Evolutionary conservation across 1,140 invertebrate genomes (phyloP).

Genomic region (Drosophila repletoides): DNA sequence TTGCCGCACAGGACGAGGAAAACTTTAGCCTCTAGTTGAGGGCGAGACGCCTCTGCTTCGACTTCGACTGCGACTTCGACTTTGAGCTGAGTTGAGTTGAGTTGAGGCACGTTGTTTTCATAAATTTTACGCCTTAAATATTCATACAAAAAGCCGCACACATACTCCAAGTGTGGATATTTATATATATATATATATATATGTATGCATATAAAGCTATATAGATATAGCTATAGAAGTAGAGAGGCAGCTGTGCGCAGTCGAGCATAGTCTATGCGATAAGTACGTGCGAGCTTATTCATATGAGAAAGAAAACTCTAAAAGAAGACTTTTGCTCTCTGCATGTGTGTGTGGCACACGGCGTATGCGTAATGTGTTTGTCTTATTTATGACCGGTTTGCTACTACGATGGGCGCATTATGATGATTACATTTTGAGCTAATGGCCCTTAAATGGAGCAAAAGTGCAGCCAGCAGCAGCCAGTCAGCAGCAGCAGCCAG

Average conservation of each 20-base stretch:
- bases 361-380: slow-evolving; percentile 75
- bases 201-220: background rate
- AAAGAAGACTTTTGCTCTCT: slow-evolving; percentile 7
- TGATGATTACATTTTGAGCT: slow-evolving; percentile 74
- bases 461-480: slow-evolving; percentile 24
- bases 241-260: slow-evolving; percentile 68
- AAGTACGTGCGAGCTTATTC: slow-evolving; percentile 78
- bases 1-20: slow-evolving; percentile 27
- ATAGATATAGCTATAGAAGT: slow-evolving; percentile 15
- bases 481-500: background rate
- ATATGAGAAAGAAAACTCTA: slow-evolving; percentile 65
- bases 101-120: slow-evolving; percentile 74
- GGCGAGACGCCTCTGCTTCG: background rate
- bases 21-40: slow-evolving; percentile 55
- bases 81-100: slow-evolving; percentile 40
- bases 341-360: slow-evolving; percentile 18
- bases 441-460: slow-evolving; percentile 60
- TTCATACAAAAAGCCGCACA: slow-evolving; percentile 51
- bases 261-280: slow-evolving; percentile 77
- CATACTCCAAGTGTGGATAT: no score
- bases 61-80: slow-evolving; percentile 2
- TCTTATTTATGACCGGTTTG: slow-evolving; percentile 73
- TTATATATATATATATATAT: slow-evolving; percentile 7
- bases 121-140: slow-evolving; percentile 77
- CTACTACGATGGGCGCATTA: slow-evolving; percentile 70